These are phyloP conservation scores for Drosophila leonis DNA, from an alignment of 2,888 invertebrate genomes.

Conservation along the genomic window DNA sequence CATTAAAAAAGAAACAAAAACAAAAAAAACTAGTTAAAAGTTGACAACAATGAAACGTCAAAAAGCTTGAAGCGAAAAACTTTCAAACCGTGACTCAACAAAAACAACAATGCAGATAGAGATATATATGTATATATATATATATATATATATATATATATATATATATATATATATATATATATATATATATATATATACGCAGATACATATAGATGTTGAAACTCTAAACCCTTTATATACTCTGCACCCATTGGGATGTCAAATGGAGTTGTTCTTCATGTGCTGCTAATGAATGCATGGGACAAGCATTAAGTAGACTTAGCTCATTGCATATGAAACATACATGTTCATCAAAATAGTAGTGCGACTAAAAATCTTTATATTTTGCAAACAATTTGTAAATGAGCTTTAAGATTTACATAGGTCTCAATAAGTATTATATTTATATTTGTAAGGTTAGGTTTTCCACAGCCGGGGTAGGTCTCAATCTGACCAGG, in stretches of 20 bases:
- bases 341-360: too few species aligned
- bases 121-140: neutral
- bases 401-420: too few species aligned
- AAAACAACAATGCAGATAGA: slow-evolving; percentile 23
- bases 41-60: slow-evolving; percentile 78
- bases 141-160: neutral
- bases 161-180: slow-evolving; percentile 1
- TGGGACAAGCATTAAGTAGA: too few species aligned
- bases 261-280: neutral
- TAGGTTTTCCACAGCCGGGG: too few species aligned
- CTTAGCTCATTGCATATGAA: neutral
- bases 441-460: too few species aligned
- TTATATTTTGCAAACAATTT: too few species aligned
- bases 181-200: neutral
- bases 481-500: too few species aligned
- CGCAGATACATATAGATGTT: slow-evolving; percentile 15
- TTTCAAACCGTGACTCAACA: slow-evolving; percentile 44
- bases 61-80: slow-evolving; percentile 52
- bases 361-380: too few species aligned
- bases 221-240: slow-evolving; percentile 60
- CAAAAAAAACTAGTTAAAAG: slow-evolving; percentile 74
- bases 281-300: too few species aligned
- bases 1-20: slow-evolving; percentile 35
- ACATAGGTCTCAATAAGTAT: too few species aligned
- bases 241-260: neutral